Percentiles rank a stretch among this genome's conserved stretches.
phyloP scores from a whole-genome alignment of 2,797 vertebrate genomes.

The Danio jaintianensis region DNA sequence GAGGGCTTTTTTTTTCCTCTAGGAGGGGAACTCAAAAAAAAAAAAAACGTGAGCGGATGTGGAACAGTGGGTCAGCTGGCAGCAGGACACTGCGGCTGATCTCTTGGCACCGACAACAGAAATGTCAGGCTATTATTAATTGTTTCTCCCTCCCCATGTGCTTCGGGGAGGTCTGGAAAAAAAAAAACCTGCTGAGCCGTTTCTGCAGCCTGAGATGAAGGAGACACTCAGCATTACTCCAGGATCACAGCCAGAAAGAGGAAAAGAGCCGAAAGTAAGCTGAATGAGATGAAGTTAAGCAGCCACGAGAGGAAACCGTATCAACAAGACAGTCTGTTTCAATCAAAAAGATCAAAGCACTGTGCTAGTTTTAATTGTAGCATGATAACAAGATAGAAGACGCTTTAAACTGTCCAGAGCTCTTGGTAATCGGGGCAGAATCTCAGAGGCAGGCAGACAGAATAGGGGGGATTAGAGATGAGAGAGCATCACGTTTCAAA shows the following conservation, averaged over 20 bases:
- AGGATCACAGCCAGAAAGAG: constrained; percentile 43
- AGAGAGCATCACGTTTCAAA: constrained; percentile 11
- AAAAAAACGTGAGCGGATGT: background rate
- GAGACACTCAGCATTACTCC: constrained; percentile 49
- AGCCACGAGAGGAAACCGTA: background rate
- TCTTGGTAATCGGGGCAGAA: background rate
- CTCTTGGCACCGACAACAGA: constrained; percentile 17
- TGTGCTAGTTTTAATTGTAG: background rate
- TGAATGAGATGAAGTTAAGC: background rate
- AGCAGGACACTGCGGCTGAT: constrained; percentile 22
- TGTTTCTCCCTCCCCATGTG: constrained; percentile 51
- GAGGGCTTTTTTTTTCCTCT: constrained; percentile 29
- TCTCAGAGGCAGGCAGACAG: constrained; percentile 1
- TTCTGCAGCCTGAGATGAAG: constrained; percentile 31
- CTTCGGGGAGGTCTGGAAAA: constrained; percentile 38
- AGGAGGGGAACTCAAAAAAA: constrained; percentile 21
- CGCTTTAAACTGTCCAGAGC: constrained; percentile 31
- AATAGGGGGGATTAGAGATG: constrained; percentile 22
- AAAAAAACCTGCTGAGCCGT: constrained; percentile 65
- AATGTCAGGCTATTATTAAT: constrained; percentile 39
- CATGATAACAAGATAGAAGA: constrained; percentile 6
- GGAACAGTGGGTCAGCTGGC: constrained; percentile 22
- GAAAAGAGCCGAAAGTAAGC: constrained; percentile 13
- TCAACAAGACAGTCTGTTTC: background rate
- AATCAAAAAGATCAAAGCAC: constrained; percentile 16